These are phyloP conservation scores for Egretta garzetta DNA, from an alignment of 2,113 vertebrate species.

Conservation along the genomic window DNA sequence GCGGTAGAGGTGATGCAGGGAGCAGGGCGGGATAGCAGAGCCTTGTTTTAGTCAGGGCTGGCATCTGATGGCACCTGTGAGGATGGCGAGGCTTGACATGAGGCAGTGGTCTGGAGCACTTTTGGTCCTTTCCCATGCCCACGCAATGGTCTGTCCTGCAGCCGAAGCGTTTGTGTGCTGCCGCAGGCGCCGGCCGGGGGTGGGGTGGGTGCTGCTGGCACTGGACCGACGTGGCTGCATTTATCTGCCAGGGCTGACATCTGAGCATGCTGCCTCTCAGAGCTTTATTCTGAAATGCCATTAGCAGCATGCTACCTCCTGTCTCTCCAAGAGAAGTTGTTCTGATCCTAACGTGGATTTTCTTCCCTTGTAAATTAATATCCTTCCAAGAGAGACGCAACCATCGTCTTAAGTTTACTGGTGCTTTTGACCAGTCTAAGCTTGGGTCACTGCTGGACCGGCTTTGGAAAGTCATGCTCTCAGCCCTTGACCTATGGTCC, in stretches of 20 bases:
- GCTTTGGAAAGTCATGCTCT: background rate
- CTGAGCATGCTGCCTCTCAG: background rate
- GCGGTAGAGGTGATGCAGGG: background rate
- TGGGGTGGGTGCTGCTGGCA: background rate
- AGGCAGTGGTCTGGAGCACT: background rate
- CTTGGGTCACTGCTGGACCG: background rate
- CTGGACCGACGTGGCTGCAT: background rate
- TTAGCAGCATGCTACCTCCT: background rate
- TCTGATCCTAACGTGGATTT: background rate
- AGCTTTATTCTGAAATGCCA: background rate
- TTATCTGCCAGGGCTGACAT: background rate
- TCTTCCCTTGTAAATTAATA: background rate
- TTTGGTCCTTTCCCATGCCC: background rate
- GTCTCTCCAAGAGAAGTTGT: background rate
- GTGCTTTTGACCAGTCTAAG: background rate
- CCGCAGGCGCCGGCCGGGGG: rapidly evolving
- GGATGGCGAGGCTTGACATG: background rate
- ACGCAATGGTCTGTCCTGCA: background rate
- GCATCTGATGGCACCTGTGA: background rate
- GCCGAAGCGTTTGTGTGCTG: background rate
- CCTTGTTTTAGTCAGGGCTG: background rate
- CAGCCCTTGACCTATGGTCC: background rate
- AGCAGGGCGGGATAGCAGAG: background rate
- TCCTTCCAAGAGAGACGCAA: background rate
- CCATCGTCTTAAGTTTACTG: background rate